These are phyloP conservation scores for Macaria liturata DNA, from an alignment of 2,888 invertebrate genomes.

Conservation along the genomic window DNA sequence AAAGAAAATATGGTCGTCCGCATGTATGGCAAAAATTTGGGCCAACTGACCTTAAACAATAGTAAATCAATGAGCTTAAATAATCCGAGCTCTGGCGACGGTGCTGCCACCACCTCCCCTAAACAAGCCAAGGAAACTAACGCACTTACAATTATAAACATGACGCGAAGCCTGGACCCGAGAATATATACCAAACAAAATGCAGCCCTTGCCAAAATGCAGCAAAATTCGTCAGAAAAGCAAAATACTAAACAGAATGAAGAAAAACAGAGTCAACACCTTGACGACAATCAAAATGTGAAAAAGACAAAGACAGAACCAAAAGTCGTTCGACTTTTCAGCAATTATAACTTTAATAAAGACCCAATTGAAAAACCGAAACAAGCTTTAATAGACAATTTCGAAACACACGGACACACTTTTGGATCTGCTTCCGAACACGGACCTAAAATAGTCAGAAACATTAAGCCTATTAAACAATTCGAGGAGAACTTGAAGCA, in stretches of 20 bases:
- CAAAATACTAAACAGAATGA: too few relatives aligned
- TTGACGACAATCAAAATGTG: too few relatives aligned
- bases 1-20: constrained; percentile 42
- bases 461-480: constrained; percentile 31
- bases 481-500: constrained; percentile 36
- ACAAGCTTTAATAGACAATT: constrained; percentile 12
- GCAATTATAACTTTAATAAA: constrained; percentile 11
- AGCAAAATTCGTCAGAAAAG: too few relatives aligned
- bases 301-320: constrained; percentile 11
- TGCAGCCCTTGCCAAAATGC: too few relatives aligned
- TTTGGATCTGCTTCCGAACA: constrained; percentile 10
- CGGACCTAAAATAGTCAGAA: constrained; percentile 39
- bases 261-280: too few relatives aligned
- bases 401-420: constrained; percentile 10
- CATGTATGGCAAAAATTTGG: constrained; percentile 50
- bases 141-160: too few relatives aligned
- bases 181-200: too few relatives aligned
- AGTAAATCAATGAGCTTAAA: constrained; percentile 32
- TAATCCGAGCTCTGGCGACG: too few relatives aligned
- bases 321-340: constrained; percentile 24
- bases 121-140: too few relatives aligned
- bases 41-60: constrained; percentile 43
- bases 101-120: too few relatives aligned
- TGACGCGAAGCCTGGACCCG: too few relatives aligned
- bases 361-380: constrained; percentile 1